A percentile compares a stretch with the other conserved stretches of the same genome.
These are phyloP conservation scores for Vandiemenella viatica DNA, from an alignment of 2,888 invertebrate species.

Conservation along the genomic window DNA sequence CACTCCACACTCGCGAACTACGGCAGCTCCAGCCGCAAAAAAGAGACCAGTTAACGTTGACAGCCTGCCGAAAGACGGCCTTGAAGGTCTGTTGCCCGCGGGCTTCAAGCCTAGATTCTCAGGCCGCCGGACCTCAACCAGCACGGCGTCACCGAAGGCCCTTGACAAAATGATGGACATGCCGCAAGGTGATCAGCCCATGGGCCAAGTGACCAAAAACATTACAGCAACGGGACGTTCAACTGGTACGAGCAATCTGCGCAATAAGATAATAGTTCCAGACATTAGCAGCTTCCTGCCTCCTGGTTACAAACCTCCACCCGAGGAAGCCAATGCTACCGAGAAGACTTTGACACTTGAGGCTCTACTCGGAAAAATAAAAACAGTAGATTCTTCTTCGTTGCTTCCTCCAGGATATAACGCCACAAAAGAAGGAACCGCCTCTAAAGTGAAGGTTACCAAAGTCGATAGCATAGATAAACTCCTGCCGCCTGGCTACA, in stretches of 20 bases:
- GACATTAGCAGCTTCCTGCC: slow-evolving; percentile 46
- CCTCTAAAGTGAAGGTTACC: slow-evolving; percentile 7
- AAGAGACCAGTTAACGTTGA: slow-evolving; percentile 19
- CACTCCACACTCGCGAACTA: slow-evolving; percentile 18
- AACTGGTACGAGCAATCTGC: slow-evolving; percentile 30
- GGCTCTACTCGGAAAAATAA: slow-evolving; percentile 6
- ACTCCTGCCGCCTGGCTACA: slow-evolving; percentile 46
- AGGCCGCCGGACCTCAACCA: slow-evolving; percentile 19
- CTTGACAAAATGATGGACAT: background rate
- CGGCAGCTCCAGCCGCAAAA: slow-evolving; percentile 19
- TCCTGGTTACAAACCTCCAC: slow-evolving; percentile 43
- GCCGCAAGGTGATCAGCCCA: slow-evolving; percentile 22
- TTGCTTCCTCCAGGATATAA: slow-evolving; percentile 20
- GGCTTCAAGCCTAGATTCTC: slow-evolving; percentile 33
- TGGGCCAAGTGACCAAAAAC: slow-evolving; percentile 23
- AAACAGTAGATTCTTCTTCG: slow-evolving; percentile 13
- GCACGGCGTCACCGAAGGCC: slow-evolving; percentile 11
- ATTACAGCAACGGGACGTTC: slow-evolving; percentile 32
- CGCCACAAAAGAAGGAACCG: slow-evolving; percentile 1
- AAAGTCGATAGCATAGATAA: slow-evolving; percentile 34
- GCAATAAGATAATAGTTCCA: slow-evolving; percentile 36
- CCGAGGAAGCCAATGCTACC: slow-evolving; percentile 19
- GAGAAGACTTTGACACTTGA: slow-evolving; percentile 3
- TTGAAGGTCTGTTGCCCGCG: slow-evolving; percentile 43
- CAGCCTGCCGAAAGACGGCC: slow-evolving; percentile 35